These are phyloP conservation scores for Isaurus tuberculatus DNA, from an alignment of 92 coral and sea anemone genomes.

Conservation along the genomic window DNA sequence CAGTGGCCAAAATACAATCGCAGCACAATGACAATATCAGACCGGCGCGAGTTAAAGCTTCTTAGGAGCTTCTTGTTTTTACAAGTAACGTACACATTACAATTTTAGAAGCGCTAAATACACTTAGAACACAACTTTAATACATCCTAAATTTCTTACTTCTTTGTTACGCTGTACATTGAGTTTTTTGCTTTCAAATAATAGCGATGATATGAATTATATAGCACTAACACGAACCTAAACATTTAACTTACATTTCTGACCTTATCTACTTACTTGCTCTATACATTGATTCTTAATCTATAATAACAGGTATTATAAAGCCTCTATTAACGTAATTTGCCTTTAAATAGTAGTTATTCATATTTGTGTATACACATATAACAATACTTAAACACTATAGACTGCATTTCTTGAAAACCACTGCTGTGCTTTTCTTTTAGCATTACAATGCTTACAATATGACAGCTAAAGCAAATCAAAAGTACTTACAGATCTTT, in stretches of 20 bases:
- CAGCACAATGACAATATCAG: too few species aligned
- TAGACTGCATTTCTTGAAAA: too few species aligned
- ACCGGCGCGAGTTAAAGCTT: too few species aligned
- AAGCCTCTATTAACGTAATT: conserved; percentile 16
- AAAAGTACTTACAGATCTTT: too few species aligned
- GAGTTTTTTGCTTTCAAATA: not conserved
- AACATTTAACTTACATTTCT: not conserved
- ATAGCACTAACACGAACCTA: not conserved
- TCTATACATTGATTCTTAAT: not conserved
- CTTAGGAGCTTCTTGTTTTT: too few species aligned
- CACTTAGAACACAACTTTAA: conserved; percentile 27
- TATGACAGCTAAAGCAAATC: too few species aligned
- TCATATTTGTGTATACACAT: not conserved
- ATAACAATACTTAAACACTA: conserved; percentile 1
- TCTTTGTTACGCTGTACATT: not conserved
- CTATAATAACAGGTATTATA: not conserved
- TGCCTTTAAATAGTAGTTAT: not conserved
- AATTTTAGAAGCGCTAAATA: conserved; percentile 16
- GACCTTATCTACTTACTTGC: not conserved
- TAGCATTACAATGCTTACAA: too few species aligned
- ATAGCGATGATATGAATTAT: not conserved
- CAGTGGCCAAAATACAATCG: too few species aligned
- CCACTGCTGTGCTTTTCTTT: too few species aligned
- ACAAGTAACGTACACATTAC: not conserved
- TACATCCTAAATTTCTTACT: not conserved